Evolutionary conservation across 2,113 vertebrate species (phyloP).

Genomic region (Tetrao urogallus): DNA sequence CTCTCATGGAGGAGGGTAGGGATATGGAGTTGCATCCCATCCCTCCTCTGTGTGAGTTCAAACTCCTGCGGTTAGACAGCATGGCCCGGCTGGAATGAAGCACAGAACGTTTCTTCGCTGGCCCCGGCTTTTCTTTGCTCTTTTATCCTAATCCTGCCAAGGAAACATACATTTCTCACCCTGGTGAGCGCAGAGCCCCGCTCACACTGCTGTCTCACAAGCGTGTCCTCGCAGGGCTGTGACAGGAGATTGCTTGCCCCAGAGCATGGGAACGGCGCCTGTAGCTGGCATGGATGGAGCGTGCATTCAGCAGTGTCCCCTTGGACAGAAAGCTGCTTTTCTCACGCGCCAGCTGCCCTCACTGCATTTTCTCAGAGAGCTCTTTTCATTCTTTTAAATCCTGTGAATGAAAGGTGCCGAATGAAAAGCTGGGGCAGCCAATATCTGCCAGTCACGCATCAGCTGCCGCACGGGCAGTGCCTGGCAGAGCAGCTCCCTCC

Average conservation of each 20-base stretch:
- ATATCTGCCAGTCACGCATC: conserved; percentile 52
- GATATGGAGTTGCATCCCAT: background rate
- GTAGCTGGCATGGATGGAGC: background rate
- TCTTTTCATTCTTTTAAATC: conserved; percentile 58
- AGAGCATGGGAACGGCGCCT: background rate
- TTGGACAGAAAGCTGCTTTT: conserved; percentile 53
- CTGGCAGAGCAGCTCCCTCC: conserved; percentile 61
- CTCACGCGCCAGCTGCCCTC: conserved; percentile 46
- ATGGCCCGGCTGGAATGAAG: background rate
- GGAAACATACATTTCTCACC: background rate
- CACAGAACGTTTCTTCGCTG: background rate
- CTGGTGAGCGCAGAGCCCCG: background rate
- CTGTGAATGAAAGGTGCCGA: conserved; percentile 57
- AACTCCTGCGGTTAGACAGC: background rate
- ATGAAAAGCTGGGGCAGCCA: conserved; percentile 40
- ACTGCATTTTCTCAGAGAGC: conserved; percentile 20
- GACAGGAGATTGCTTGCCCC: conserved; percentile 37
- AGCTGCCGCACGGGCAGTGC: conserved; percentile 61
- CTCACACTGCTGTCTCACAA: background rate
- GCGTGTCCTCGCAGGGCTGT: background rate
- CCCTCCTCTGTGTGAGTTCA: accelerated
- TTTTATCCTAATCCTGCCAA: background rate
- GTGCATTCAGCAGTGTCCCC: conserved; percentile 13
- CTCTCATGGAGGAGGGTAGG: background rate
- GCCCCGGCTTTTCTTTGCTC: background rate